phyloP scores from a whole-genome alignment of 2,888 invertebrate genomes.

The Eristalis intricaria region DNA sequence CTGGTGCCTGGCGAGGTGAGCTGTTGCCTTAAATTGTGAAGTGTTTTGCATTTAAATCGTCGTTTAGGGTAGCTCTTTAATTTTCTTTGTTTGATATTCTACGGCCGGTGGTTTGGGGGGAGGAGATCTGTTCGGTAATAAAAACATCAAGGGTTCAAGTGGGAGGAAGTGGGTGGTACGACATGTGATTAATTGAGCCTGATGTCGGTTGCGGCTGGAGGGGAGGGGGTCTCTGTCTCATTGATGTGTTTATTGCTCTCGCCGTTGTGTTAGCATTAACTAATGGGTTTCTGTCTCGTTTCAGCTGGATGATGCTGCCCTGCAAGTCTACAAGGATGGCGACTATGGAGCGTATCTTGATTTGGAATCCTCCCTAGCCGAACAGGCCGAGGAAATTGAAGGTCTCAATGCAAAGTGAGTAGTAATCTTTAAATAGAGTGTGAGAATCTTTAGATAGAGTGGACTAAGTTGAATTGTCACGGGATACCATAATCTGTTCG shows the following conservation, averaged over 20 bases:
- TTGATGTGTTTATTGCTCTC: conserved; percentile 57
- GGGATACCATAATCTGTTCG: too few relatives aligned
- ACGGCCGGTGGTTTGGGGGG: not conserved
- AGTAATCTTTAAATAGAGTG: not conserved
- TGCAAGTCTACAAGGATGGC: conserved; percentile 98
- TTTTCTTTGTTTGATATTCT: conserved; percentile 63
- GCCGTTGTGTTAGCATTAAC: conserved; percentile 52
- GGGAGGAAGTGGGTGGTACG: conserved; percentile 70
- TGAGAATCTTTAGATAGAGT: not conserved
- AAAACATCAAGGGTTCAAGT: conserved; percentile 56
- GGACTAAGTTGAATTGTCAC: too few relatives aligned
- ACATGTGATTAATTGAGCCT: conserved; percentile 69
- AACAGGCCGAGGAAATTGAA: conserved; percentile 98
- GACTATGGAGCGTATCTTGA: conserved; percentile 99
- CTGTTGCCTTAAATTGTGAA: conserved; percentile 69
- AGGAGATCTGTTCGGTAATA: conserved; percentile 54
- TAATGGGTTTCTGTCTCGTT: conserved; percentile 80
- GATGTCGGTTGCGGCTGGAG: conserved; percentile 29
- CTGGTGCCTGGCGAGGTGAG: not conserved
- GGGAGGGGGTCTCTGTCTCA: conserved; percentile 3
- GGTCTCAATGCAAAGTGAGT: conserved; percentile 96
- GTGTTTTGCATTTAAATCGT: conserved; percentile 72
- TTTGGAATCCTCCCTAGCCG: conserved; percentile 96
- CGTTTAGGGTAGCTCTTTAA: conserved; percentile 70
- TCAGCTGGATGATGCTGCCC: conserved; percentile 97